Evolutionary conservation across 2,113 vertebrate genomes (phyloP).

Genomic region (Aegithalos caudatus): DNA sequence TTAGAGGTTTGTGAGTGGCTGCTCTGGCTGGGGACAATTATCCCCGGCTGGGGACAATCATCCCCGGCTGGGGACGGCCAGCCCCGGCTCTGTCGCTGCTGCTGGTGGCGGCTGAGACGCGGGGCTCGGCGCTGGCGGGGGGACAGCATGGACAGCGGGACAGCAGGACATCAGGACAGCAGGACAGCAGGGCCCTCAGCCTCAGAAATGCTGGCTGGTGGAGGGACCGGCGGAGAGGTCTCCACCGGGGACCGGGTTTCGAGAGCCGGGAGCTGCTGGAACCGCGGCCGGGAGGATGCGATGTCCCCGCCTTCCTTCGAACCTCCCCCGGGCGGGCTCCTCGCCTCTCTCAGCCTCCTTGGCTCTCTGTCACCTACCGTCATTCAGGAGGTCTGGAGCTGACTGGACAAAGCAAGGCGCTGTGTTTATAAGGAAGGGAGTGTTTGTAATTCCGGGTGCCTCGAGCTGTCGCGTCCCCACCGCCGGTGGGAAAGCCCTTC

Average conservation of each 20-base stretch:
- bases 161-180: too few relatives aligned
- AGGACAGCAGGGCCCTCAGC: not conserved
- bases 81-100: not conserved
- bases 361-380: fast-evolving
- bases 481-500: fast-evolving
- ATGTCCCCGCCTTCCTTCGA: too few relatives aligned
- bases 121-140: not conserved
- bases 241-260: too few relatives aligned
- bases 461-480: fast-evolving
- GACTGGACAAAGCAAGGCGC: fast-evolving
- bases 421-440: not conserved
- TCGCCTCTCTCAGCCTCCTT: fast-evolving
- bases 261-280: not conserved
- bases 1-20: fast-evolving
- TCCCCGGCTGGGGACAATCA: not conserved
- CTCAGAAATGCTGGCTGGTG: not conserved
- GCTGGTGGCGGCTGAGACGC: not conserved
- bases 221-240: not conserved
- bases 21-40: not conserved
- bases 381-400: not conserved
- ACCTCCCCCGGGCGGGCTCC: not conserved
- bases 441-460: fast-evolving
- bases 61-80: too few relatives aligned
- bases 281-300: not conserved
- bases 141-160: not conserved